Evolutionary conservation across 2,888 invertebrate genomes (phyloP), one percentile per base, ranked within the genome.

Genomic region (Meta bourneti): DNA sequence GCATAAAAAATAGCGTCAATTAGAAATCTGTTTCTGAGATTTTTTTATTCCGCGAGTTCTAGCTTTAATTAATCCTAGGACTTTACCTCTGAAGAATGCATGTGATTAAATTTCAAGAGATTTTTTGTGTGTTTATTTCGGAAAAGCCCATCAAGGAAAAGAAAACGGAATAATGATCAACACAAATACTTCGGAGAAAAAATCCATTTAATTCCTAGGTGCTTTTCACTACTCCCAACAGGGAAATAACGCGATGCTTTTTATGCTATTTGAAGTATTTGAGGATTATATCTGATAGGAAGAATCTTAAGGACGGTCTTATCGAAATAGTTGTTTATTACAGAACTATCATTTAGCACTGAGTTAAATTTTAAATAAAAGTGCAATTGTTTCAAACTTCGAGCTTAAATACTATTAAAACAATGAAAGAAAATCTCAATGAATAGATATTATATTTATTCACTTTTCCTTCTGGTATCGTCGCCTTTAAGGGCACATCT

Each of bases 41-140:
- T 77, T 49, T 77, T 51, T 77, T 16, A 16, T 7, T 19, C 77
- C n/a, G n/a, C 7, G 77, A 51, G 19, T 51, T 77, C 49, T 77
- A n/a, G 51, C 51, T 77, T 77, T 79, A 79, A 79, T 79, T 79
- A 79, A 79, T 79, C 54, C 61, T 16, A 4, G 11, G 34, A 20
- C 34, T 79, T 79, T 79, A 61, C 54, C 34, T 61, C 61, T 49
- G 16, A 79, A 61, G 79, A 79, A 79, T 61, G 61, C 79, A 34
- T 20, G 79, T 79, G 79, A 79, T 79, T 79, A 79, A 79, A 79
- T 79, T 79, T 79, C 79, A 20, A 20, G 8, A 34, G 54, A 2
- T 19, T 79, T 20, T 79, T 61, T 79, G 19, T 79, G 20, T 79
- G 20, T 2, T 6, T n/a, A 20, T 61, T 54, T 79, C 34, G 0